phyloP scores from a whole-genome alignment of 2,113 vertebrate species.

The Pachycephala philippinensis region DNA sequence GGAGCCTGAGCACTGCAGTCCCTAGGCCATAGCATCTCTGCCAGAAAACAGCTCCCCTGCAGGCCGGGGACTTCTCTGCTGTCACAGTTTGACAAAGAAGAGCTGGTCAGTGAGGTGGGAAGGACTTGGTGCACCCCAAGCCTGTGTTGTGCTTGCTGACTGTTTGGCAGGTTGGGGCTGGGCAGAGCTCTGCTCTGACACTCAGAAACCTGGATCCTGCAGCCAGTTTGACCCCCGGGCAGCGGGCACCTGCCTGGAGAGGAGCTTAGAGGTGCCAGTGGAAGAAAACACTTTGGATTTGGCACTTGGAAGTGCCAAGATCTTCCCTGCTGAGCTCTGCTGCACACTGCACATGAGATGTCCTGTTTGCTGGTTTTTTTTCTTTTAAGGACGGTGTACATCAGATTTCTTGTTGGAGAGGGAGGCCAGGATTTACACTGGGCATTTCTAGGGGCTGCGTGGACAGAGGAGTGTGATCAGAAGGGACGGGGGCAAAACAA shows the following conservation, averaged over 20 bases:
- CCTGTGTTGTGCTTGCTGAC: background rate
- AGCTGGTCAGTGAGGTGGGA: background rate
- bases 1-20: background rate
- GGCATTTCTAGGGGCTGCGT: background rate
- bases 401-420: background rate
- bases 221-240: background rate
- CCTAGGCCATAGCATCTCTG: background rate
- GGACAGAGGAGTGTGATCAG: background rate
- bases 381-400: background rate
- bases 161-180: background rate
- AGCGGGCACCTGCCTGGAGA: background rate
- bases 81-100: background rate
- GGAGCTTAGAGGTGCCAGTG: background rate
- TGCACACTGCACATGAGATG: fast-evolving
- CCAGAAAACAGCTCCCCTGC: background rate
- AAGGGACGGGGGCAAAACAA: background rate
- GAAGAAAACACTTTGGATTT: background rate
- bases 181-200: background rate
- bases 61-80: background rate
- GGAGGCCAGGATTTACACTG: background rate
- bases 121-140: background rate
- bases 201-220: background rate
- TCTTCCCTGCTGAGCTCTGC: background rate
- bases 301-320: background rate
- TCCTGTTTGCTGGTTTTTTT: background rate